Evolutionary conservation across 2,797 vertebrate genomes (phyloP), one percentile per base, ranked within the genome.

Genomic region (Enteromius mattozi): DNA sequence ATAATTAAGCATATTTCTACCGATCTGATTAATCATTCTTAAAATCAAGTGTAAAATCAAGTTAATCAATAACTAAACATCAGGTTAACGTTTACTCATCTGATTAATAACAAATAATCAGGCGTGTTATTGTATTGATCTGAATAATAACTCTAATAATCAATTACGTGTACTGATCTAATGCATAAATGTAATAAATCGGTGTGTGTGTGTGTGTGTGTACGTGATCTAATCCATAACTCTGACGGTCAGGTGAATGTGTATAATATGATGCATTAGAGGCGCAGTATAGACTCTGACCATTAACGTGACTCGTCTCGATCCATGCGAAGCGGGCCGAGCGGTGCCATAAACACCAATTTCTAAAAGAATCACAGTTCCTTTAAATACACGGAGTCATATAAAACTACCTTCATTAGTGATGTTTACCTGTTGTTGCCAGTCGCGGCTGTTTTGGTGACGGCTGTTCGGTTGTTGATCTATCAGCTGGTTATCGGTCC

Each of bases 381-480:
- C 2, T 35, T 12, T 78, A 51, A 12, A 16, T 19, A 27, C n/a
- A 42, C 8, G 3, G 1, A 0, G 3, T 19, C 2, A 24, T 49
- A 47, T 65, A 30, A 40, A 24, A 21, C 35, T 17, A 3, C 2
- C 14, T 45, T 45, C 12, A 45, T 45, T 45, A 3, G 13, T 40
- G 0, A 47, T 84, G 84, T 80, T 90, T 93, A 95, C 94, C 93
- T 89, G 88, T 6, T 49, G 13, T 63, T 30, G 37, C 13, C n/a
- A 59, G 3, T 54, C 2, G 8, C 4, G 65, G 82, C 21, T 87
- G 84, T 84, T 45, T 83, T 33, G 82, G 83, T 88, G 37, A 86
- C 81, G 88, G 59, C 63, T 90, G 88, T 27, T 88, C 88, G 93
- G 92, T 94, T 94, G 93, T 95, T 93, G 92, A 89, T 91, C 88